Evolutionary conservation across 2,888 invertebrate species (phyloP).

Genomic region (Cryptus armator): DNA sequence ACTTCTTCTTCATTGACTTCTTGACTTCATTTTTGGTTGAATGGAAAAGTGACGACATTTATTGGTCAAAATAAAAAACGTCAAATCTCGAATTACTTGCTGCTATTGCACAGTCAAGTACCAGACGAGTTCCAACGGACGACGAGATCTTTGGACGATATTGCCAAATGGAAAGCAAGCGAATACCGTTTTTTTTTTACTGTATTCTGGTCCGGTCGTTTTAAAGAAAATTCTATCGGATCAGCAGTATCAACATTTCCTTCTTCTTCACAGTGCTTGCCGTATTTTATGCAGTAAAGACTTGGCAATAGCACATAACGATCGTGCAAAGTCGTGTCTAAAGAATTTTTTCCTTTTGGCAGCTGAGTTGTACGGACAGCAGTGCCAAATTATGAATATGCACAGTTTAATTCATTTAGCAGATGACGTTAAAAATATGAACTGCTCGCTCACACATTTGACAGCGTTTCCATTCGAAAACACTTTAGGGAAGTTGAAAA

Average conservation of each 20-base stretch:
- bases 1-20: too few species aligned
- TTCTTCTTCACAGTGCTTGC: slow-evolving; percentile 67
- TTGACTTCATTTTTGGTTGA: too few species aligned
- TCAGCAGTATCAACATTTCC: slow-evolving; percentile 70
- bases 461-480: slow-evolving; percentile 11
- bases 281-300: slow-evolving; percentile 16
- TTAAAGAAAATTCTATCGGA: slow-evolving; percentile 60
- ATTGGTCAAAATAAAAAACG: slow-evolving; percentile 13
- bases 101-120: slow-evolving; percentile 24
- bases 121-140: slow-evolving; percentile 73
- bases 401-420: background rate
- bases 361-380: background rate
- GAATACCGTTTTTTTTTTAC: slow-evolving; percentile 71
- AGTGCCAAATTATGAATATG: background rate
- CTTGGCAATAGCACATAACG: slow-evolving; percentile 1
- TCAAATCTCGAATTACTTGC: background rate
- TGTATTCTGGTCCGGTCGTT: slow-evolving; percentile 72
- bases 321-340: slow-evolving; percentile 23
- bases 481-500: background rate
- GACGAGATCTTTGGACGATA: slow-evolving; percentile 57
- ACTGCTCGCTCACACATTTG: background rate
- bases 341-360: slow-evolving; percentile 12
- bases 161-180: slow-evolving; percentile 72
- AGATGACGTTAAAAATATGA: background rate
- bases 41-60: slow-evolving; percentile 6